These are phyloP conservation scores for Embidobia sp. DNA, from an alignment of 2,888 invertebrate species.

Conservation along the genomic window DNA sequence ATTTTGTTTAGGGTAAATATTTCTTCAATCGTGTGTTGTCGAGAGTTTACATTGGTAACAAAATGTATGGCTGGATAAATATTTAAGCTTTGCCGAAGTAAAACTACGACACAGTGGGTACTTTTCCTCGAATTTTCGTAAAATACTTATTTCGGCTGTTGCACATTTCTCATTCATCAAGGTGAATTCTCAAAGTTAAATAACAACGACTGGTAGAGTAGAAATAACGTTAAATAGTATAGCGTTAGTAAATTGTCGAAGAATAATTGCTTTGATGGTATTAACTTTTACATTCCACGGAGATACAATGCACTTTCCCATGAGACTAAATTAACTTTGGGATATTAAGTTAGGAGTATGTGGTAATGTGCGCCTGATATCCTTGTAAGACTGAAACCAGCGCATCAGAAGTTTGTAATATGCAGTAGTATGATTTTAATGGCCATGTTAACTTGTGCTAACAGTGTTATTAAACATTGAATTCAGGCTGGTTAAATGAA, in stretches of 20 bases:
- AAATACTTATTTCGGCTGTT: constrained; percentile 1
- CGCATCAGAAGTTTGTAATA: constrained; percentile 44
- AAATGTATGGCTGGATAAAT: constrained; percentile 33
- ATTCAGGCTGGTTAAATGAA: constrained; percentile 13
- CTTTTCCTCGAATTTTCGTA: constrained; percentile 4
- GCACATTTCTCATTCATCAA: not conserved
- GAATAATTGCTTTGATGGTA: not conserved
- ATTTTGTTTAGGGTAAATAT: constrained; percentile 22
- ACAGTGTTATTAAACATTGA: constrained; percentile 33
- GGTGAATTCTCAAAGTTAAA: too few relatives aligned
- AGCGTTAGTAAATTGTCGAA: not conserved
- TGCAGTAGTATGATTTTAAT: constrained; percentile 35
- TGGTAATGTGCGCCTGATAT: constrained; percentile 33
- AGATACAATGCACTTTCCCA: constrained; percentile 13
- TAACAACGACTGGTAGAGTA: too few relatives aligned
- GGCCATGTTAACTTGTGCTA: constrained; percentile 25
- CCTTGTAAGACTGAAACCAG: constrained; percentile 36
- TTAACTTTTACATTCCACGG: constrained; percentile 4
- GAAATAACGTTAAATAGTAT: not conserved
- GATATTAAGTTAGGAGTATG: constrained; percentile 31
- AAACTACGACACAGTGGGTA: not conserved
- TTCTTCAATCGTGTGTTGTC: constrained; percentile 16
- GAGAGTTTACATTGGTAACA: constrained; percentile 30
- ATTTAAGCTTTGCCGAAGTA: constrained; percentile 21
- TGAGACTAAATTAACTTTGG: constrained; percentile 24